A percentile compares a stretch with the other conserved stretches of the same genome.
These are phyloP conservation scores for Tryphoninae sp. DNA, from an alignment of 2,888 invertebrate genomes.

Conservation along the genomic window DNA sequence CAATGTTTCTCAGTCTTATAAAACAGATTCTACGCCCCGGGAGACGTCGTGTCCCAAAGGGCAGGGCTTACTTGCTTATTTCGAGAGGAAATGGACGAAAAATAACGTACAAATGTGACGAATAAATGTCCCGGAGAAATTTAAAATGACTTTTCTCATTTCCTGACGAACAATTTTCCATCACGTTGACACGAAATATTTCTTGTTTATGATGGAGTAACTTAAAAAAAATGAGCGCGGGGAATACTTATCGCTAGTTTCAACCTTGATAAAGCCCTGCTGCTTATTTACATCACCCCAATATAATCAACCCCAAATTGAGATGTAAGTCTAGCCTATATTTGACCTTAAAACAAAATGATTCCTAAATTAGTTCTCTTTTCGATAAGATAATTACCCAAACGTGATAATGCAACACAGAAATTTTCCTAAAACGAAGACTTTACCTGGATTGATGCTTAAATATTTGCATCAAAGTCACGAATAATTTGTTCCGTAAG, in stretches of 20 bases:
- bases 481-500: not conserved
- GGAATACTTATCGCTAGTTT: not conserved
- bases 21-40: slow-evolving; percentile 71
- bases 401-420: not conserved
- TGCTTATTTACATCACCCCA: not conserved
- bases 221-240: not conserved
- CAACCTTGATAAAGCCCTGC: not conserved
- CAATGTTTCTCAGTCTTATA: slow-evolving; percentile 78
- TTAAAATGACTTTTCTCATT: slow-evolving; percentile 30
- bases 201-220: not conserved
- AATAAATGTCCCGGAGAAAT: slow-evolving; percentile 35
- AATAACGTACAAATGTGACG: slow-evolving; percentile 2
- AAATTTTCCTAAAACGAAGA: not conserved
- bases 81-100: slow-evolving; percentile 61
- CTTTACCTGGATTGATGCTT: not conserved
- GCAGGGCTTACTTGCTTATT: slow-evolving; percentile 68
- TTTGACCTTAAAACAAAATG: not conserved
- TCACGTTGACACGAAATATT: not conserved
- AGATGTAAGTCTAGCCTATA: not conserved
- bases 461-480: not conserved
- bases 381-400: not conserved
- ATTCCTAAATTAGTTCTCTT: not conserved
- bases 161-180: not conserved
- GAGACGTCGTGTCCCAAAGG: slow-evolving; percentile 64
- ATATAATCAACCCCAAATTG: not conserved